phyloP scores from a whole-genome alignment of 53 echinoderm and acorn worm genomes.

The Echinometra lucunter region DNA sequence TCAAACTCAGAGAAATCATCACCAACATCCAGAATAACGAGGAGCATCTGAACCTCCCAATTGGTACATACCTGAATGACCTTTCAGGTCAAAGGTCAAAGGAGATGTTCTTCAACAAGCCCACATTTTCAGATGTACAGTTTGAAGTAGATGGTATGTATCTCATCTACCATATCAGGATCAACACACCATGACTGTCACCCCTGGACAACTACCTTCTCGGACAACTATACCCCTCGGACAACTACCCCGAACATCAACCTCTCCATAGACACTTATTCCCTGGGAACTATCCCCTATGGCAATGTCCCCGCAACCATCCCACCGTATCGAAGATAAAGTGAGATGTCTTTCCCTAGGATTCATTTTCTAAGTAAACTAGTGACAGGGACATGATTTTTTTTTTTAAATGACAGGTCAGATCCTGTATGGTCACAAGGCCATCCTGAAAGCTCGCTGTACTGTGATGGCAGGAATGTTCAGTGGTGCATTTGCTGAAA shows the following conservation, averaged over 20 bases:
- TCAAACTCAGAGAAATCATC: slow-evolving; percentile 73
- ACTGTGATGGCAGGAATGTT: slow-evolving; percentile 90
- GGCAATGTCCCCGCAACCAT: too few relatives aligned
- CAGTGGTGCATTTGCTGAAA: slow-evolving; percentile 85
- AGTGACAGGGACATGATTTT: background rate
- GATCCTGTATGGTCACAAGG: slow-evolving; percentile 78
- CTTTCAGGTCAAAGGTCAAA: slow-evolving; percentile 76
- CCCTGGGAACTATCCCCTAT: too few relatives aligned
- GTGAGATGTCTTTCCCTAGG: too few relatives aligned
- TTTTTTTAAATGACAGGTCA: slow-evolving; percentile 70
- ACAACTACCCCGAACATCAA: too few relatives aligned
- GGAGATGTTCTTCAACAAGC: slow-evolving; percentile 81
- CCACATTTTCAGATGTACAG: slow-evolving; percentile 77
- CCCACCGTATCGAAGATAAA: too few relatives aligned
- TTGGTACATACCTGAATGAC: slow-evolving; percentile 91
- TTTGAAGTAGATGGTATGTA: slow-evolving; percentile 87
- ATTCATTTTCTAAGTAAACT: too few relatives aligned
- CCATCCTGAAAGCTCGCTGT: slow-evolving; percentile 76
- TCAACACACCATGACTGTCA: too few relatives aligned
- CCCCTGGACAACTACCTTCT: too few relatives aligned
- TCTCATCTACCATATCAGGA: background rate
- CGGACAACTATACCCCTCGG: too few relatives aligned
- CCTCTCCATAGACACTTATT: too few relatives aligned
- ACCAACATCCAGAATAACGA: slow-evolving; percentile 83
- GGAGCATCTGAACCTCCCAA: slow-evolving; percentile 86